A percentile compares a stretch with the other conserved stretches of the same genome.
These are phyloP conservation scores for Micrasema longulum DNA, from an alignment of 1,140 invertebrate species.

Conservation along the genomic window DNA sequence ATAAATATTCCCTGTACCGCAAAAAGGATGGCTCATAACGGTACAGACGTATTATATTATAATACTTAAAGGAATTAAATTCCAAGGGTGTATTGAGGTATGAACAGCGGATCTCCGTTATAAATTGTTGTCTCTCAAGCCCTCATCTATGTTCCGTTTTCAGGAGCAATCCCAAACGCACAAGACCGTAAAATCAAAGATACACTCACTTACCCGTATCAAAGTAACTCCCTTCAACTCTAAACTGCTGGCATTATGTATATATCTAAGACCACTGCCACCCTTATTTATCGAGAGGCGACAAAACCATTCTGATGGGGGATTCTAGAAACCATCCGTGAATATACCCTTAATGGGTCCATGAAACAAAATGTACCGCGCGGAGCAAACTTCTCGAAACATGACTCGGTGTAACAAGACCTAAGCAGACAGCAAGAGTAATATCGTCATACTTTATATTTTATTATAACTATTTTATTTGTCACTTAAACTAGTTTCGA, in stretches of 20 bases:
- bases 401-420: too few species aligned
- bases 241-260: constrained; percentile 15
- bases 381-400: too few species aligned
- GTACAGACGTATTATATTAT: not conserved
- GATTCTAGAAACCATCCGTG: constrained; percentile 12
- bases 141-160: constrained; percentile 30
- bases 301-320: constrained; percentile 38
- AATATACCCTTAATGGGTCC: constrained; percentile 29
- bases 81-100: constrained; percentile 22
- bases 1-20: not conserved
- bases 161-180: constrained; percentile 39
- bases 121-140: constrained; percentile 23
- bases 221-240: constrained; percentile 42
- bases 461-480: too few species aligned
- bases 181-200: constrained; percentile 54
- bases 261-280: constrained; percentile 4
- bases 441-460: too few species aligned
- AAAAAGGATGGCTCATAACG: constrained; percentile 14
- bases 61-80: constrained; percentile 24
- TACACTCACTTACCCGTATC: constrained; percentile 51
- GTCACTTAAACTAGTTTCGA: too few species aligned
- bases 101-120: constrained; percentile 11
- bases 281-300: constrained; percentile 43
- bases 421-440: too few species aligned
- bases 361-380: constrained; percentile 32